Evolutionary conservation across 2,888 invertebrate species (phyloP).

Genomic region (Pyrrhosoma nymphula): DNA sequence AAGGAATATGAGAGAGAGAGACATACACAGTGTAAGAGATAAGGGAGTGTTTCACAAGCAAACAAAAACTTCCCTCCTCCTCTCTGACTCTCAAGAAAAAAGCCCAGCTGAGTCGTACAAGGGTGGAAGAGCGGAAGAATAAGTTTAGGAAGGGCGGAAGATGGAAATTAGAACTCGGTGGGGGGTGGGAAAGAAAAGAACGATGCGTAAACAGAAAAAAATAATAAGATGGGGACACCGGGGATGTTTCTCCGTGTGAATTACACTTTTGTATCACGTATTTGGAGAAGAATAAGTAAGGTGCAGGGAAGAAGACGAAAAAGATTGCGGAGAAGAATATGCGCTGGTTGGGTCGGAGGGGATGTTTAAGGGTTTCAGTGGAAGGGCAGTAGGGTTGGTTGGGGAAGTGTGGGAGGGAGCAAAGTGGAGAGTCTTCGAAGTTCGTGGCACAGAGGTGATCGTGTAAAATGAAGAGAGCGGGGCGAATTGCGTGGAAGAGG

Average conservation of each 20-base stretch:
- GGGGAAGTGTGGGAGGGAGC: neutral
- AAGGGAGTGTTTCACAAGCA: conserved; percentile 19
- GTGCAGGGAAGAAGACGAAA: neutral
- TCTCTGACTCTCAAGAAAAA: neutral
- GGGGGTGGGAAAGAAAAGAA: neutral
- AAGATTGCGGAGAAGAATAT: neutral
- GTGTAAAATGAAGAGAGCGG: neutral
- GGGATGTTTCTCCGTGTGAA: neutral
- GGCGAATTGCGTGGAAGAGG: neutral
- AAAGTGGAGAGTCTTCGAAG: neutral
- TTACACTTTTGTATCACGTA: neutral
- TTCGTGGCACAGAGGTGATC: neutral
- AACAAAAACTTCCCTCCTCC: neutral
- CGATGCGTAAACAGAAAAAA: conserved; percentile 3
- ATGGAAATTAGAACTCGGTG: neutral
- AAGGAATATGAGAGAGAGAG: neutral
- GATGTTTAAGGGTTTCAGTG: neutral
- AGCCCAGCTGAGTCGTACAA: neutral
- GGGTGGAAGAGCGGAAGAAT: conserved; percentile 12
- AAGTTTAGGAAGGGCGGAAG: neutral
- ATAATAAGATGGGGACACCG: neutral
- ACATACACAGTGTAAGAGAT: neutral
- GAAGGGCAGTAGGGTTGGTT: neutral
- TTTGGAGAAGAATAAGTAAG: neutral
- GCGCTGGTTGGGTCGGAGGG: no score